Percentiles rank a stretch among this genome's conserved stretches.
Evolutionary conservation across 2,888 invertebrate genomes (phyloP).

Genomic region (Latheticus oryzae): DNA sequence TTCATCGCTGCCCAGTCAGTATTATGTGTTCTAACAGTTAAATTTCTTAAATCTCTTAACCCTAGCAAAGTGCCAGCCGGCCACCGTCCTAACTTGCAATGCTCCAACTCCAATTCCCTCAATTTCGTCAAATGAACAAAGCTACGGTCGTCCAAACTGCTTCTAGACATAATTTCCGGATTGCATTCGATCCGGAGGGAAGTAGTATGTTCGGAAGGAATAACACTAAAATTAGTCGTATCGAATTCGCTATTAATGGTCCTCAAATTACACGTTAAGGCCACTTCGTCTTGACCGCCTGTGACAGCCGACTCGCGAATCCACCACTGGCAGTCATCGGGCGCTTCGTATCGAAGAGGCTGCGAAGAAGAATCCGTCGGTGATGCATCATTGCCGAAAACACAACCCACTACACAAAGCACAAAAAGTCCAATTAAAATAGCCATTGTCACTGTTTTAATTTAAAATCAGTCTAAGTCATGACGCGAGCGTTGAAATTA

Average conservation of each 20-base stretch:
- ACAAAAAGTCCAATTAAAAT: conserved; percentile 24
- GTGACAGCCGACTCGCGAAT: conserved; percentile 70
- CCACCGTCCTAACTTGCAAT: conserved; percentile 88
- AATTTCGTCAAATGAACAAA: conserved; percentile 84
- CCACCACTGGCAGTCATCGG: conserved; percentile 88
- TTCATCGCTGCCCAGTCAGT: conserved; percentile 87
- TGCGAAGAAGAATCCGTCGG: conserved; percentile 58
- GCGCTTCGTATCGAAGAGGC: conserved; percentile 78
- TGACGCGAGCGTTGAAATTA: conserved; percentile 1
- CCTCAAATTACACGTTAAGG: conserved; percentile 81
- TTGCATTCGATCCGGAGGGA: conserved; percentile 84
- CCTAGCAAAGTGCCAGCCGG: conserved; percentile 84
- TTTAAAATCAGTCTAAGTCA: conserved; percentile 17
- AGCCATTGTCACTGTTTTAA: conserved; percentile 18
- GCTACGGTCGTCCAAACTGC: conserved; percentile 80
- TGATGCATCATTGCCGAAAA: conserved; percentile 30
- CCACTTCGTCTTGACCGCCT: conserved; percentile 74
- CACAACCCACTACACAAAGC: conserved; percentile 27
- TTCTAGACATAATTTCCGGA: conserved; percentile 82
- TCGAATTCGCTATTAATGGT: conserved; percentile 90
- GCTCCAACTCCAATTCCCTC: conserved; percentile 83
- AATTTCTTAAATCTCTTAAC: conserved; percentile 82
- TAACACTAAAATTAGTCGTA: conserved; percentile 88
- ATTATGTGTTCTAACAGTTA: conserved; percentile 87
- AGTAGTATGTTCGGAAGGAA: conserved; percentile 85